phyloP scores from a whole-genome alignment of 2,113 vertebrate genomes.

The Calonectris borealis region DNA sequence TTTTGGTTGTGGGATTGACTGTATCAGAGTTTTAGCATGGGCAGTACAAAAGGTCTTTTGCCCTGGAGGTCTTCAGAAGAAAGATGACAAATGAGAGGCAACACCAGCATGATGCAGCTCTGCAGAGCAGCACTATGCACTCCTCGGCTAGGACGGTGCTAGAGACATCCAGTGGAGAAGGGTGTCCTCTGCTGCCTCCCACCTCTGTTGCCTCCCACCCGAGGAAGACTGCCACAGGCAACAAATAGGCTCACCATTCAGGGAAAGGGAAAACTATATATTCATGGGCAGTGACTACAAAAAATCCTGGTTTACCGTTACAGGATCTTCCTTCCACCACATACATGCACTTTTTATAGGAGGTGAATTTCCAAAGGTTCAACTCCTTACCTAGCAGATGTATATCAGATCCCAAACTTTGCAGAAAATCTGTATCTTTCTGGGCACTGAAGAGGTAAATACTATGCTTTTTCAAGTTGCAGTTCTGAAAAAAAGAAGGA shows the following conservation, averaged over 20 bases:
- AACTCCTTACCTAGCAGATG: not conserved
- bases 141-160: not conserved
- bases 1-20: not conserved
- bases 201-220: not conserved
- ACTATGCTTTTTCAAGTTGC: not conserved
- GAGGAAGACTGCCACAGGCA: not conserved
- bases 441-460: not conserved
- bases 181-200: not conserved
- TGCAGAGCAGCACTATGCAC: not conserved
- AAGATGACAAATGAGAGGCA: not conserved
- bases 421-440: not conserved
- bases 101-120: accelerated
- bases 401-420: not conserved
- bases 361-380: not conserved
- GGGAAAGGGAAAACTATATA: not conserved
- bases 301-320: not conserved
- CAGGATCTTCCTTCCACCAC: no score
- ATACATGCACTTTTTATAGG: not conserved
- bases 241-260: not conserved
- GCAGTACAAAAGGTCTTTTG: not conserved
- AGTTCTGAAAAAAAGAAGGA: not conserved
- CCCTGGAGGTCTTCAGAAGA: not conserved
- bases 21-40: not conserved
- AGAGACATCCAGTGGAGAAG: accelerated
- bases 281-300: not conserved